Evolutionary conservation across 1,140 invertebrate species (phyloP).

Genomic region (Tetranychus cinnabarinus): DNA sequence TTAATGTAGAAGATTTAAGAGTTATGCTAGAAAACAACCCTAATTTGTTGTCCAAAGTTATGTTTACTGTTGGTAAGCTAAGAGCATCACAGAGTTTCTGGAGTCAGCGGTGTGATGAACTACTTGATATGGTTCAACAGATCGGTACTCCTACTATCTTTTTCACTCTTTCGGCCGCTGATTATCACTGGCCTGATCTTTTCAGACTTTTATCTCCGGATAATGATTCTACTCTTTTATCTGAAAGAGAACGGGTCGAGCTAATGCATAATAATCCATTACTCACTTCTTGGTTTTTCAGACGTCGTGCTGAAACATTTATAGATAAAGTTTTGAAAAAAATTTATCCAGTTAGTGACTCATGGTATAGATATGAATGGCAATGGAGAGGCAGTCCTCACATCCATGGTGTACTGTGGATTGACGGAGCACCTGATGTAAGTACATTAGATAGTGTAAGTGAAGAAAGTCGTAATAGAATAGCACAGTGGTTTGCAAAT

Average conservation of each 20-base stretch:
- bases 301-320: neutral
- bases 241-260: neutral
- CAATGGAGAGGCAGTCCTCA: neutral
- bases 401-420: neutral
- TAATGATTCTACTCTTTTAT: neutral
- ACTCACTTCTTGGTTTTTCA: neutral
- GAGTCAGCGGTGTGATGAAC: no score
- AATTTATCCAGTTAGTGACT: neutral
- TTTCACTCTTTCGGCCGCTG: no score
- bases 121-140: no score
- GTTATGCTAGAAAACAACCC: neutral
- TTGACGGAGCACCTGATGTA: neutral
- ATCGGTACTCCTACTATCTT: no score
- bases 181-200: no score
- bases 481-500: neutral
- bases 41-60: neutral
- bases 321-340: neutral
- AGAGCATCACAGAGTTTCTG: no score
- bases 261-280: neutral
- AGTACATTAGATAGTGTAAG: neutral
- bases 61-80: neutral
- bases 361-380: neutral
- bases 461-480: neutral
- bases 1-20: neutral
- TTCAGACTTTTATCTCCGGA: neutral